These are phyloP conservation scores for Gouania willdenowi DNA, from an alignment of 2,797 vertebrate genomes.

Conservation along the genomic window DNA sequence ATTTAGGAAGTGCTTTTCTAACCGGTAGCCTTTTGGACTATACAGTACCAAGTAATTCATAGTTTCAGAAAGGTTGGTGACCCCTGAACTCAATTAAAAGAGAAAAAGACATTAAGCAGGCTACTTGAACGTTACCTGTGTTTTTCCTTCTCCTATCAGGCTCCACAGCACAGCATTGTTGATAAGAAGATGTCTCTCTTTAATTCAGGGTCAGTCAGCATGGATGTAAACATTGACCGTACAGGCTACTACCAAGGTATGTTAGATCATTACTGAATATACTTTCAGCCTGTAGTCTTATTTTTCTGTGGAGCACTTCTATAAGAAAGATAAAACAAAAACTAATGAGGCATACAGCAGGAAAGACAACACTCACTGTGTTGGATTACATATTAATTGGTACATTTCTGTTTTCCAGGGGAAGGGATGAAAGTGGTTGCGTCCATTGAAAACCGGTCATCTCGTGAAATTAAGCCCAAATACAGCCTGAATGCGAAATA, in stretches of 20 bases:
- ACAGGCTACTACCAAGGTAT: constrained; percentile 53
- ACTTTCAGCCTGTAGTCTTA: too few species aligned
- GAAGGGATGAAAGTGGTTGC: constrained; percentile 85
- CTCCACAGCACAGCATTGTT: constrained; percentile 33
- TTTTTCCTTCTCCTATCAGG: constrained; percentile 26
- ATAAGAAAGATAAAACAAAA: too few species aligned
- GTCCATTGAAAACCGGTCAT: constrained; percentile 85
- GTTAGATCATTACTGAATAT: not conserved
- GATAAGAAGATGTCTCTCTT: constrained; percentile 59
- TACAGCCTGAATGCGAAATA: constrained; percentile 81
- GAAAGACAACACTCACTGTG: too few species aligned
- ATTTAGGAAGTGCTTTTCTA: too few species aligned
- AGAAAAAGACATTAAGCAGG: too few species aligned
- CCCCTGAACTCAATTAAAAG: too few species aligned
- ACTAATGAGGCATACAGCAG: too few species aligned
- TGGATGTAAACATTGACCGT: constrained; percentile 50
- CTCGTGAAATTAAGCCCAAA: constrained; percentile 83
- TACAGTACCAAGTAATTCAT: not conserved
- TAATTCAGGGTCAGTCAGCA: constrained; percentile 48
- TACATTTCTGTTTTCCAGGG: constrained; percentile 62
- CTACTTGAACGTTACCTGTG: not conserved
- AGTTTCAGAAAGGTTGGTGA: not conserved
- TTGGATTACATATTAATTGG: not conserved
- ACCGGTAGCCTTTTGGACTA: too few species aligned
- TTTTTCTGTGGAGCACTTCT: too few species aligned